Evolutionary conservation across 2,888 invertebrate genomes (phyloP), one percentile per base, ranked within the genome.

Genomic region (Cantharis flavilabris): DNA sequence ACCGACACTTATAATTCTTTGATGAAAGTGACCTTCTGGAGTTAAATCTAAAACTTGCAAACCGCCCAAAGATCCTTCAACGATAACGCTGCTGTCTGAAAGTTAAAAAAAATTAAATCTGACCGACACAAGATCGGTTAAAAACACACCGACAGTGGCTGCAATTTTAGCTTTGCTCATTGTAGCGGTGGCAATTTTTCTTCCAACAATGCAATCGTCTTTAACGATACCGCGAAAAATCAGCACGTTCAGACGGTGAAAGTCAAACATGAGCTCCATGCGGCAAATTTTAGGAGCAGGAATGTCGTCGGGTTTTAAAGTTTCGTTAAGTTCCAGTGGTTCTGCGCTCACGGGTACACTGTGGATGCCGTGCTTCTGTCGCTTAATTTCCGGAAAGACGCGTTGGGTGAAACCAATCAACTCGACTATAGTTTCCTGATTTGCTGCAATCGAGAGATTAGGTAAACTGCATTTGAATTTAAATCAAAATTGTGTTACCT

Each of bases 381-480:
- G 80, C 77, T 80, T 79, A 72, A 84, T 84, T 83, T 84, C 89
- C 30, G 91, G 92, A 78, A 92, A 91, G 3, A 96, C 92, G 71
- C 96, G 91, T 83, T 94, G 94, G 3, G 93, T 91, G 86, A 98
- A 98, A n/a, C 96, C 96, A 81, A 97, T 92, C 76, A 98, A 88
- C 87, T 98, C 98, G 10, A 98, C 96, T 80, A 98, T 95, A 0
- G 98, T 98, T 88, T 97, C 97, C 87, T 98, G 98, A 89, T 98
- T 98, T 0, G 97, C 97, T 96, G 86, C 13, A 83, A 82, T 75
- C 62, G 26, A 69, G 70, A 81, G 3, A 13, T 30, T 26, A 26
- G 9, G 5, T 9, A 67, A 49, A 23, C 49, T 64, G 23, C 14
- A n/a, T 16, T 28, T 1, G 30, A 65, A 11, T 26, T 63, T 63